phyloP scores from a whole-genome alignment of 2,888 invertebrate genomes.

The Galeopsomyia nigrocyanea region DNA sequence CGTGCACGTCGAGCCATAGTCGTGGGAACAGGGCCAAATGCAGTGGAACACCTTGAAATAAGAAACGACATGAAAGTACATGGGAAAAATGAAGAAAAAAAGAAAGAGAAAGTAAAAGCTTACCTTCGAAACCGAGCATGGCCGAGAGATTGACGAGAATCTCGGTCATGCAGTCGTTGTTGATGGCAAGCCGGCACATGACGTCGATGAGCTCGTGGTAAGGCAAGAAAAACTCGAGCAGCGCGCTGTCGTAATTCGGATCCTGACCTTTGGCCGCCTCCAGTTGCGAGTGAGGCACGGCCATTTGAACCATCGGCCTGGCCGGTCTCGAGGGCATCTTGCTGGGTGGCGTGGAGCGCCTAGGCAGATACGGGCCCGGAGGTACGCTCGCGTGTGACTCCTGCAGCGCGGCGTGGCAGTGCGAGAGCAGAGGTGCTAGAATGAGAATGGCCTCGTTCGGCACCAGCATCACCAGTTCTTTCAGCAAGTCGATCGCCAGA shows the following conservation, averaged over 20 bases:
- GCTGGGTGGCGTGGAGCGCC: constrained; percentile 75
- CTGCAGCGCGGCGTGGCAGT: constrained; percentile 86
- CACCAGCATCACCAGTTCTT: constrained; percentile 83
- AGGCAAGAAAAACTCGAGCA: constrained; percentile 85
- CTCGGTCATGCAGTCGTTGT: constrained; percentile 88
- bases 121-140: constrained; percentile 89
- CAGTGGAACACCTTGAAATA: constrained; percentile 76
- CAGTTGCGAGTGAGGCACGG: constrained; percentile 82
- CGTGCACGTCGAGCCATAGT: constrained; percentile 91
- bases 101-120: constrained; percentile 9
- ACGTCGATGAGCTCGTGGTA: constrained; percentile 92
- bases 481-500: constrained; percentile 82
- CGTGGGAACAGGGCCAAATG: constrained; percentile 92
- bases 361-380: constrained; percentile 83
- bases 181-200: constrained; percentile 89
- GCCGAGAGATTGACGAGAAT: constrained; percentile 88
- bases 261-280: constrained; percentile 81
- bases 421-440: constrained; percentile 86
- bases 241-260: constrained; percentile 81
- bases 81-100: no score
- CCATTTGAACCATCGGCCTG: constrained; percentile 88
- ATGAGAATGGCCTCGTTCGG: constrained; percentile 85
- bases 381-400: constrained; percentile 80
- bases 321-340: constrained; percentile 81
- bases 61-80: no score